Evolutionary conservation across 2,797 vertebrate genomes (phyloP), one percentile per base, ranked within the genome.

Genomic region (Sebastes dallii): DNA sequence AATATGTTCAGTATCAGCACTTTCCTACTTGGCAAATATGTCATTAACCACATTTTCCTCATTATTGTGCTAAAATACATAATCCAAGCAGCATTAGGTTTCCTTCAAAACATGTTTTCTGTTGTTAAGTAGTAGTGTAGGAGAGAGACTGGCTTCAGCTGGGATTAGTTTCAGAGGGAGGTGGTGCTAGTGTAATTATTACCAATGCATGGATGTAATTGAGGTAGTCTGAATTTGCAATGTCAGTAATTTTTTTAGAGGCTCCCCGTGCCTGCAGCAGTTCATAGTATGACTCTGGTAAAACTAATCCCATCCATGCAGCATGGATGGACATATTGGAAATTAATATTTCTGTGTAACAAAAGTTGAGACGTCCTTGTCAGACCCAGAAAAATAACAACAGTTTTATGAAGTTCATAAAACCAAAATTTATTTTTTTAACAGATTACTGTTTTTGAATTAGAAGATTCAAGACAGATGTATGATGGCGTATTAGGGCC

Each of bases 111-210:
- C 27, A 54, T 6, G 25, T 50, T 58, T 54, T 7, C 62, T 75
- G 16, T 27, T 32, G 58, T 29, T 67, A 25, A 62, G 29, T 55
- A 24, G 46, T 10, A 8, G 59, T 29, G 66, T n/a, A 22, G 14
- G 14, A 79, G n/a, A 39, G 25, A 50, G 4, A 29, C 27, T 66
- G 20, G 2, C 55, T 70, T 83, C 65, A 2, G 36, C 61, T n/a
- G 9, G 36, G 39, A 75, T 71, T 81, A 61, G 58, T 74, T 84
- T 77, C 42, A 66, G 11, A 74, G 66, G 56, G 61, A 67, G 65
- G 62, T 2, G 36, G 25, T 20, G 30, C 29, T 22, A 12, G 27
- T 65, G 72, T 72, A 66, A 77, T 82, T 80, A 85, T 71, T 61
- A 68, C 39, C 62, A 69, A 24, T 67, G 30, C 54, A 72, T 29